phyloP scores from a whole-genome alignment of 2,113 vertebrate species.

The Brachyhypopomus occidentalis region DNA sequence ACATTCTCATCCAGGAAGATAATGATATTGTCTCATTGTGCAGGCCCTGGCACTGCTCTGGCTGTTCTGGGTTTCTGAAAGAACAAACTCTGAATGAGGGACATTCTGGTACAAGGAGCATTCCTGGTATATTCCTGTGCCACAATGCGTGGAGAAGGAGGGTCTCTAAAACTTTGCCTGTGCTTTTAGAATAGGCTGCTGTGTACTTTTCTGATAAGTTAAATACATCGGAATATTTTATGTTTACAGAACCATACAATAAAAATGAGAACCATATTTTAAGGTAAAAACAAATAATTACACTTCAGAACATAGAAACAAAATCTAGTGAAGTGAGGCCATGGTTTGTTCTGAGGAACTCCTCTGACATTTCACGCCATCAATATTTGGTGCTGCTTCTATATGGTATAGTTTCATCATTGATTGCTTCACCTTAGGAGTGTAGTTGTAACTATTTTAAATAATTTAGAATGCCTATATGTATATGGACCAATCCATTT shows the following conservation, averaged over 20 bases:
- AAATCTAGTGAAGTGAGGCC: no score
- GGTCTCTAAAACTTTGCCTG: background rate
- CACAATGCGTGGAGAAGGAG: background rate
- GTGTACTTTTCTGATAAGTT: background rate
- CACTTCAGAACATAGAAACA: no score
- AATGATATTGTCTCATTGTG: conserved; percentile 71
- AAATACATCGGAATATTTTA: background rate
- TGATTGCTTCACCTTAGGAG: no score
- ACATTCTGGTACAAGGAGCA: conserved; percentile 32
- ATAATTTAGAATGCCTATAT: no score
- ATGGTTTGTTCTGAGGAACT: no score
- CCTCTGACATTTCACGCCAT: no score
- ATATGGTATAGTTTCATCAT: no score
- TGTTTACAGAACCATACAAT: background rate
- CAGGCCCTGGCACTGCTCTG: conserved; percentile 50
- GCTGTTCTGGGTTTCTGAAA: conserved; percentile 48
- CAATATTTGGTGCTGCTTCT: no score
- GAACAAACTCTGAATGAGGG: conserved; percentile 51
- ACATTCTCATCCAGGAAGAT: conserved; percentile 64
- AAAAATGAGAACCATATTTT: no score
- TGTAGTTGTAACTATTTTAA: no score
- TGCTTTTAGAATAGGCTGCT: background rate
- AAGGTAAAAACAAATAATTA: no score
- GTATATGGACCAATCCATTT: no score
- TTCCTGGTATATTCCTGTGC: background rate